Percentiles rank a stretch among this genome's conserved stretches.
Evolutionary conservation across 1,140 invertebrate genomes (phyloP).

Genomic region (Lasioglossum baleicum): DNA sequence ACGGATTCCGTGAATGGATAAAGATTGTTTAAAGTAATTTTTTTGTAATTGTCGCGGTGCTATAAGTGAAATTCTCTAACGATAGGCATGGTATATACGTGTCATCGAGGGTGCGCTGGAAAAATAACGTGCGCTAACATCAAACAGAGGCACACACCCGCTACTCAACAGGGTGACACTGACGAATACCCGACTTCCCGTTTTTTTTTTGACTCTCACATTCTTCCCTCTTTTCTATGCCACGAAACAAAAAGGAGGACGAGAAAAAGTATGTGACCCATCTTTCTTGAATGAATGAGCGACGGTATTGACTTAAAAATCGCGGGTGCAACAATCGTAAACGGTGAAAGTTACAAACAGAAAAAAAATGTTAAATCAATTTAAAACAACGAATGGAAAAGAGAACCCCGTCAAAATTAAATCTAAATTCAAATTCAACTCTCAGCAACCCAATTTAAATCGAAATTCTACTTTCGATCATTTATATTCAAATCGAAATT

Average conservation of each 20-base stretch:
- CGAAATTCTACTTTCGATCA: no score
- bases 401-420: neutral
- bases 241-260: constrained; percentile 16
- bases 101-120: constrained; percentile 19
- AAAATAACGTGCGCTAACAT: constrained; percentile 19
- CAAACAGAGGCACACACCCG: constrained; percentile 35
- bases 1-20: no score
- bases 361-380: neutral
- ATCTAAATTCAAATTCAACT: no score
- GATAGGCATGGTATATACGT: constrained; percentile 29
- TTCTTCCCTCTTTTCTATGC: constrained; percentile 40
- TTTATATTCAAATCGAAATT: no score
- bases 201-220: constrained; percentile 43
- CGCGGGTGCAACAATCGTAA: constrained; percentile 12
- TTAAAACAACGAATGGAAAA: neutral
- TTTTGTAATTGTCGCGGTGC: neutral
- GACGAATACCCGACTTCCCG: constrained; percentile 58
- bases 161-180: constrained; percentile 39
- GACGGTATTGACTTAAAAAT: neutral
- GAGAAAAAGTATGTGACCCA: constrained; percentile 4
- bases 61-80: constrained; percentile 22
- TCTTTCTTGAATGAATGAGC: constrained; percentile 31
- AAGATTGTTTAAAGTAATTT: neutral
- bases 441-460: no score
- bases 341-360: neutral